These are phyloP conservation scores for Pseudorasbora parva DNA, from an alignment of 2,113 vertebrate genomes.

Conservation along the genomic window DNA sequence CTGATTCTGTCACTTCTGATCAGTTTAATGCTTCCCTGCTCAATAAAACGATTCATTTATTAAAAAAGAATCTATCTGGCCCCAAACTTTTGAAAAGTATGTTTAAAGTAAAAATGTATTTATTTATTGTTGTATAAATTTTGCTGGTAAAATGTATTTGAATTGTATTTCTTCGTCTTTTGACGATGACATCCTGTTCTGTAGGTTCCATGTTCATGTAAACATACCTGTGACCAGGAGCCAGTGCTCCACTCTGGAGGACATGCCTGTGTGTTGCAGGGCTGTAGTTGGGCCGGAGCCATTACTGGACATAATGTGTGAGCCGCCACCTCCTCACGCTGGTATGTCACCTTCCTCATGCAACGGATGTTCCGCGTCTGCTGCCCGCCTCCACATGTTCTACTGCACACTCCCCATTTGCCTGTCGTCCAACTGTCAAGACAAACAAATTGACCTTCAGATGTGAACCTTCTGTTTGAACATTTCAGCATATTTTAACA, in stretches of 20 bases:
- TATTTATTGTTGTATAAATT: too few relatives aligned
- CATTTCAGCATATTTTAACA: neutral
- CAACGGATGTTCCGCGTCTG: slow-evolving; percentile 86
- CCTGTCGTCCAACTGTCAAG: slow-evolving; percentile 84
- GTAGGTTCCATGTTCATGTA: neutral
- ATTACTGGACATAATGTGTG: slow-evolving; percentile 88
- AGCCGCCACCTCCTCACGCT: slow-evolving; percentile 80
- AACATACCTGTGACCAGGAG: slow-evolving; percentile 90
- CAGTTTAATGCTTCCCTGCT: too few relatives aligned
- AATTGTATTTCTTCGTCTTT: neutral
- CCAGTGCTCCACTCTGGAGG: slow-evolving; percentile 87
- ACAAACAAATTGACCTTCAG: neutral
- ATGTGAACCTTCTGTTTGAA: neutral
- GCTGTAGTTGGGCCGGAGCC: slow-evolving; percentile 83
- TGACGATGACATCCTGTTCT: neutral
- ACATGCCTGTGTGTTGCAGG: slow-evolving; percentile 85
- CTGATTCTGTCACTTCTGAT: too few relatives aligned
- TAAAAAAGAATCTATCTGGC: too few relatives aligned
- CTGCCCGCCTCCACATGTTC: slow-evolving; percentile 86
- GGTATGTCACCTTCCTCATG: slow-evolving; percentile 86
- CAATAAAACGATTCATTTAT: too few relatives aligned
- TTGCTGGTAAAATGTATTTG: too few relatives aligned
- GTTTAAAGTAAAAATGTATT: too few relatives aligned
- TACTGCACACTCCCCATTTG: slow-evolving; percentile 87
- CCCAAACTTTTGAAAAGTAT: too few relatives aligned